These are phyloP conservation scores for Chelonia mydas DNA, from an alignment of 2,797 vertebrate genomes.

Conservation along the genomic window DNA sequence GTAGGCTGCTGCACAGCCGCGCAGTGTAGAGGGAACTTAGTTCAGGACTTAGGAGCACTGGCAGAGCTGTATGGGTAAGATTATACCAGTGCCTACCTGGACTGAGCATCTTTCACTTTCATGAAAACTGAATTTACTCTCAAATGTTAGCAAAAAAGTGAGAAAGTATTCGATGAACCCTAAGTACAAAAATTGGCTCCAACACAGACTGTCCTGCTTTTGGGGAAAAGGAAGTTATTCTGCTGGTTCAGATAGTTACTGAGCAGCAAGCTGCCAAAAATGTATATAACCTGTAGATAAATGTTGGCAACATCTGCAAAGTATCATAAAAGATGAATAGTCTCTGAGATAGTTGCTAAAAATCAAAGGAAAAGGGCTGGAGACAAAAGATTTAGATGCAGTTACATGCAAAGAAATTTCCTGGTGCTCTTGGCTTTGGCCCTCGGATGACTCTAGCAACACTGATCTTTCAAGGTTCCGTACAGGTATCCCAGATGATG, in stretches of 20 bases:
- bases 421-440: neutral
- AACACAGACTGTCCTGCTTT: neutral
- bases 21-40: no score
- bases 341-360: neutral
- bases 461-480: neutral
- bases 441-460: neutral
- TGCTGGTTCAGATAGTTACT: neutral
- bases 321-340: neutral
- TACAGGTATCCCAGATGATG: neutral
- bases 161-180: neutral
- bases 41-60: neutral
- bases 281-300: neutral
- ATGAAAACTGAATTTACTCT: neutral
- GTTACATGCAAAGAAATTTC: neutral
- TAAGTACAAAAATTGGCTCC: neutral
- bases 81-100: neutral
- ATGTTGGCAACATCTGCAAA: neutral
- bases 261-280: neutral
- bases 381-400: slow-evolving; percentile 1
- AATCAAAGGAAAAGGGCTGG: neutral
- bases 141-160: neutral
- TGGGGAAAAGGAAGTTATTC: neutral
- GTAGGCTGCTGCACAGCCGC: no score
- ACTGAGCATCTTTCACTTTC: neutral
- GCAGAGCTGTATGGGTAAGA: neutral